Conservation (phyloP, 2,113 vertebrate genomes). For the Elachura formosa region DNA sequence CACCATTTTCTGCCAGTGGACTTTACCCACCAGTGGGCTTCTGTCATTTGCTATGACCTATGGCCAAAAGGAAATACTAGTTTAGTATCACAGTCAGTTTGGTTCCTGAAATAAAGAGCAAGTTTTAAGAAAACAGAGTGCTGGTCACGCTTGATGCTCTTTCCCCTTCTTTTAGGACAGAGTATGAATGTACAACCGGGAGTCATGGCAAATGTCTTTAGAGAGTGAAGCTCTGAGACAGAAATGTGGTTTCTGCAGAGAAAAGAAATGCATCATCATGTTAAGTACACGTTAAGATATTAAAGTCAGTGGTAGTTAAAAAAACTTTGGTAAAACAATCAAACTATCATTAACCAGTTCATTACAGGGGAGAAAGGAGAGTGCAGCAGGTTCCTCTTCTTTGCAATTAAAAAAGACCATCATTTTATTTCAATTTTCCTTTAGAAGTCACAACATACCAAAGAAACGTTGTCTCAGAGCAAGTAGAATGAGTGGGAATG, state of each 20-base stretch:
- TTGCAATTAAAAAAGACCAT: background rate
- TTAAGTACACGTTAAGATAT: background rate
- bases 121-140: background rate
- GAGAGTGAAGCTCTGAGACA: background rate
- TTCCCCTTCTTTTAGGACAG: background rate
- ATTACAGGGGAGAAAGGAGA: background rate
- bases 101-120: background rate
- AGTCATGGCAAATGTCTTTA: background rate
- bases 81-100: background rate
- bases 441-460: background rate
- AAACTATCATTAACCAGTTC: background rate
- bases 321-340: background rate
- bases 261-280: background rate
- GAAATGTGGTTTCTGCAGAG: background rate
- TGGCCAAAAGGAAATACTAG: slow-evolving; percentile 2
- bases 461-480: background rate
- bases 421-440: background rate
- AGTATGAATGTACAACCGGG: background rate
- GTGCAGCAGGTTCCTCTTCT: background rate
- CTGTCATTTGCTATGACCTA: slow-evolving; percentile 91
- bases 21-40: slow-evolving; percentile 86
- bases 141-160: background rate
- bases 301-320: background rate
- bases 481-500: background rate
- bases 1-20: slow-evolving; percentile 95